Base-by-base conservation (phyloP, 2,113 vertebrate species). In the Perccottus glenii region DNA sequence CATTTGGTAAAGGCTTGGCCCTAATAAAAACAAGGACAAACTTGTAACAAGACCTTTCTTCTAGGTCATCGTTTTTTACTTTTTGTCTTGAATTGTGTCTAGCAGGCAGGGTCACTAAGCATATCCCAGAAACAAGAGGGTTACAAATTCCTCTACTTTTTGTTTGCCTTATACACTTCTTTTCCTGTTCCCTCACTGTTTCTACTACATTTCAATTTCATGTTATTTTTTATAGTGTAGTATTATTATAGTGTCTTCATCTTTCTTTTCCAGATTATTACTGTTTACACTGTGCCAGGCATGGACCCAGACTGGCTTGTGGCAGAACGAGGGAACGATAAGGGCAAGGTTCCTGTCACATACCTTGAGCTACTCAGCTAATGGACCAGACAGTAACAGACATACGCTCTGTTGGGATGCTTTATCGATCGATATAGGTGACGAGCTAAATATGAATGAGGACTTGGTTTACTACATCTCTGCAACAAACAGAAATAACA, bases 271-370 rank as follows among this genome's bases (percentile, higher is more conserved):
- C 85, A 99, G 97, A 92, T 99, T 36, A 98, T 99, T 79, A 96
- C 95, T 10, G 97, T 99, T 45, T 95, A 96, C 93, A 98, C 96
- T 50, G 93, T 98, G 51, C 90, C 94, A 60, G 97, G 97, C 71
- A 98, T 99, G 97, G 96, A 98, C 88, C 96, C 97, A 60, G 97
- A 99, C 83, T 99, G 97, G 97, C 85, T 99, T 84, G 91, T 99
- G 85, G 96, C 96, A 66, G 95, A 98, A 87, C 92, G 96, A 55
- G 96, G 96, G 65, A 98, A 95, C 81, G 94, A 98, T 87, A 98
- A 98, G 78, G 97, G 97, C 84, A 98, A 96, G 91, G 97, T 99
- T 77, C 97, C 97, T 35, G 96, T 99, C 88, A 98, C 97, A 64
- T 99, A 99, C 90, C 93, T 99, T 84, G 97, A 99, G 90, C 93